A percentile compares a stretch with the other conserved stretches of the same genome.
phyloP scores from a whole-genome alignment of 1,140 invertebrate genomes.

The Bathynomus jamesi region DNA sequence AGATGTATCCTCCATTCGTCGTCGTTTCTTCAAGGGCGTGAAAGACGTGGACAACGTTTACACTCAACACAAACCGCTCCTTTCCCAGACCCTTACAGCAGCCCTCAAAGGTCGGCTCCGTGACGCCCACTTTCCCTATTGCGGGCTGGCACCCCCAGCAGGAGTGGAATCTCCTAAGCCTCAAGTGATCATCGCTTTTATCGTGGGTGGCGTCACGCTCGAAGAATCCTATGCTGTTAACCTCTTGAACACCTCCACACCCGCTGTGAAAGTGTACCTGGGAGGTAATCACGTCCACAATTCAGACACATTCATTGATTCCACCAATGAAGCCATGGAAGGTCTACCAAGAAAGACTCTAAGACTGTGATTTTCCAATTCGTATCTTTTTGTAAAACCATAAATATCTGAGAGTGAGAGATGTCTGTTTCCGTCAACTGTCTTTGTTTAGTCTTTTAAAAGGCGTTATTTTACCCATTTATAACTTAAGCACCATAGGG shows the following conservation, averaged over 20 bases:
- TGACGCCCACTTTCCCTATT: conserved; percentile 70
- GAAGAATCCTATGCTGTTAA: conserved; percentile 87
- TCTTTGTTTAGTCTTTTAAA: too few species aligned
- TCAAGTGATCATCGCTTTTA: conserved; percentile 87
- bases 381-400: too few species aligned
- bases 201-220: conserved; percentile 93
- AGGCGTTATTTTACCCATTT: too few species aligned
- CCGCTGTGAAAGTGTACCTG: neutral
- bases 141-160: conserved; percentile 47
- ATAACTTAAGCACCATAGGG: too few species aligned
- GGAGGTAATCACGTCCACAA: neutral
- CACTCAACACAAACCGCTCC: conserved; percentile 82
- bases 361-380: too few species aligned
- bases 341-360: too few species aligned
- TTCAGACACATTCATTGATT: neutral
- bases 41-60: conserved; percentile 96
- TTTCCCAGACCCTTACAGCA: conserved; percentile 80
- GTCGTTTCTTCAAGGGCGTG: conserved; percentile 51
- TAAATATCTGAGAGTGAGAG: too few species aligned
- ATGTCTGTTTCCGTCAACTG: too few species aligned
- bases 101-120: conserved; percentile 77
- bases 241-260: conserved; percentile 62
- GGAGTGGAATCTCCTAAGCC: conserved; percentile 49
- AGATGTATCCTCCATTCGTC: conserved; percentile 68
- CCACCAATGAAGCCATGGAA: too few species aligned